Conservation (phyloP, 1,140 invertebrate species). For the Oreohelix idahoensis region DNA sequence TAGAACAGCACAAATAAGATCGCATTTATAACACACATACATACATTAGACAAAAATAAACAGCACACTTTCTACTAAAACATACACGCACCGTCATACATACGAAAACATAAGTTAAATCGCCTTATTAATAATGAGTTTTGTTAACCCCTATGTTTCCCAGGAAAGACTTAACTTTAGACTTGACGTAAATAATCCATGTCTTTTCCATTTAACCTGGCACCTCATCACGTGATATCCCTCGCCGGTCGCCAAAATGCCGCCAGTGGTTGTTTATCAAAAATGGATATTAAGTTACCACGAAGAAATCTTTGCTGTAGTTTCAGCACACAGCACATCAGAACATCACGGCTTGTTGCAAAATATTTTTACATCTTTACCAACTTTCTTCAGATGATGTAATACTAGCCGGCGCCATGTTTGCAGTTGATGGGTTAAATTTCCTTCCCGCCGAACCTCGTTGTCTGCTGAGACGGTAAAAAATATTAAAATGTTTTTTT, state of each 20-base stretch:
- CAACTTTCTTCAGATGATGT: not conserved
- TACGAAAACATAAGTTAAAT: no score
- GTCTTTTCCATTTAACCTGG: no score
- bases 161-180: no score
- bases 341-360: not conserved
- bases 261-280: not conserved
- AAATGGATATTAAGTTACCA: not conserved
- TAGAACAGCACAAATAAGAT: no score
- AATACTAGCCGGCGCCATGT: not conserved
- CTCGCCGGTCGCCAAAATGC: not conserved
- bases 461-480: not conserved
- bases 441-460: not conserved
- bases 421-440: not conserved
- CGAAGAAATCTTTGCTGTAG: not conserved
- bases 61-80: no score
- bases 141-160: no score
- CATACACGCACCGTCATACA: no score
- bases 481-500: not conserved
- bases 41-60: no score
- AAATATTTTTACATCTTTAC: not conserved
- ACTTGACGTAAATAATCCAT: no score
- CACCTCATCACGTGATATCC: not conserved
- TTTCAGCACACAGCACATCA: not conserved
- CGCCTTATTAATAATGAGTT: no score
- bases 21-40: no score